phyloP scores from a whole-genome alignment of 2,888 invertebrate genomes.

The Bruchidius siliquastri region DNA sequence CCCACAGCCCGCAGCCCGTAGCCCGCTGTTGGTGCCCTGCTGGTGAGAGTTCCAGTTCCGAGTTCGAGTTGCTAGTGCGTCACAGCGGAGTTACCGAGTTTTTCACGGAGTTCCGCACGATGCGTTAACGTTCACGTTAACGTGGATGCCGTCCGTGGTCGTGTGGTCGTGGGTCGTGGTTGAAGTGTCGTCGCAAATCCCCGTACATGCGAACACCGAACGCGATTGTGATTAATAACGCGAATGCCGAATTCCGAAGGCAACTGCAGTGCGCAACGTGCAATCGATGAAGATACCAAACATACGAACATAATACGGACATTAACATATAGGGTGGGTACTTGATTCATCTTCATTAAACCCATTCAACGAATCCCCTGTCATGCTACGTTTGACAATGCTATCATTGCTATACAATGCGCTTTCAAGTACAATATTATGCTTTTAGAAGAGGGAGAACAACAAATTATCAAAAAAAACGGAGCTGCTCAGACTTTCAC shows the following conservation, averaged over 20 bases:
- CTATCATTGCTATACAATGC: too few species aligned
- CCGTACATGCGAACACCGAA: too few species aligned
- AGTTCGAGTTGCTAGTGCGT: neutral
- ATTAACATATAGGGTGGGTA: conserved; percentile 5
- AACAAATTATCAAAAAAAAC: too few species aligned
- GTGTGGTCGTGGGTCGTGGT: too few species aligned
- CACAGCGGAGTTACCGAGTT: neutral
- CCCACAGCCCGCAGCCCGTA: too few species aligned
- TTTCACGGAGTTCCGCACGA: neutral
- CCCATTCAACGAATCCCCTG: neutral
- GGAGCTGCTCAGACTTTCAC: too few species aligned
- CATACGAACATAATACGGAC: conserved; percentile 6
- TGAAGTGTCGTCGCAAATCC: neutral
- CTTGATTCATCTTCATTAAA: neutral
- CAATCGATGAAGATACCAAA: conserved; percentile 36
- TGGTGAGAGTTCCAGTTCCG: neutral
- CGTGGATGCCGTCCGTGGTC: neutral
- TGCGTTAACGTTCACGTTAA: neutral
- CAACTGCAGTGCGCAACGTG: conserved; percentile 32
- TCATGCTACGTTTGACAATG: too few species aligned
- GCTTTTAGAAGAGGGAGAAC: too few species aligned
- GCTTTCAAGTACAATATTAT: too few species aligned
- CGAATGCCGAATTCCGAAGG: neutral
- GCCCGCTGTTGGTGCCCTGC: too few species aligned
- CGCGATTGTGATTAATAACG: neutral